Evolutionary conservation across 2,888 invertebrate genomes (phyloP).

Genomic region (Entomobrya proxima): DNA sequence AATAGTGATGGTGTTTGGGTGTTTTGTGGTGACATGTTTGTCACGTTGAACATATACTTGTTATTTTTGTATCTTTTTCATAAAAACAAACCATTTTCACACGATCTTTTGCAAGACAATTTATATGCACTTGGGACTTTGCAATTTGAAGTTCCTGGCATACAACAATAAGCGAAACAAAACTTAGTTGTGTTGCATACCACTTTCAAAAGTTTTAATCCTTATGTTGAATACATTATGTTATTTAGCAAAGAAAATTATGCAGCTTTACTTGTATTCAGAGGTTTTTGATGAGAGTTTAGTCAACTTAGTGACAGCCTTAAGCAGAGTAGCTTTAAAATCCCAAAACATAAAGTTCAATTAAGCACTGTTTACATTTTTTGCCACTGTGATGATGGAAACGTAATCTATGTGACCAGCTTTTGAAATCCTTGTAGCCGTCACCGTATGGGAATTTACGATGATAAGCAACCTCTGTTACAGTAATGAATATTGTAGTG

Average conservation of each 20-base stretch:
- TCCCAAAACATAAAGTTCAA: neutral
- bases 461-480: neutral
- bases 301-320: neutral
- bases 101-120: neutral
- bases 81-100: neutral
- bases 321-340: neutral
- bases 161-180: neutral
- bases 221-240: too few relatives aligned
- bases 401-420: neutral
- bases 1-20: neutral
- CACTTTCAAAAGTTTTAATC: too few relatives aligned
- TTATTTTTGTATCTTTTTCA: neutral
- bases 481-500: too few relatives aligned
- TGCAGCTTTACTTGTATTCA: too few relatives aligned
- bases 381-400: neutral
- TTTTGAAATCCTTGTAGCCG: neutral
- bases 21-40: neutral
- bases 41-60: neutral
- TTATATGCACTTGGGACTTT: neutral
- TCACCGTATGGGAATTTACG: neutral
- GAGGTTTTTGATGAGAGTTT: constrained; percentile 2
- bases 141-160: neutral
- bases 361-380: neutral
- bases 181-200: too few relatives aligned
- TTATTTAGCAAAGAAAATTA: too few relatives aligned